Percentiles rank a stretch among this genome's conserved stretches.
These are phyloP conservation scores for Budorcas taxicolor DNA, from an alignment of 2,113 vertebrate species.

Conservation along the genomic window DNA sequence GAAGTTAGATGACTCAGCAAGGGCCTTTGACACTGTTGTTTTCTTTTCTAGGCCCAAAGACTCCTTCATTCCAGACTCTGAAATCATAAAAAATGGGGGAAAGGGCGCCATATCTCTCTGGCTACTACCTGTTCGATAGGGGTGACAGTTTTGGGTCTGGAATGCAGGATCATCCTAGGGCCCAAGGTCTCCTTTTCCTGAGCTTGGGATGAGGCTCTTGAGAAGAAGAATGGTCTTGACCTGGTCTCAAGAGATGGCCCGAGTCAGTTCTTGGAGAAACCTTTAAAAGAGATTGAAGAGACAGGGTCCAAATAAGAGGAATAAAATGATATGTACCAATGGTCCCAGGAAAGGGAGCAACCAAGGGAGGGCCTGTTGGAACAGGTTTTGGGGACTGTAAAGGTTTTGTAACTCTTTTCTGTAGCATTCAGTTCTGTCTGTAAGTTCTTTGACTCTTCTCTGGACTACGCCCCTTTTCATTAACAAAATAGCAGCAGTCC, in stretches of 20 bases:
- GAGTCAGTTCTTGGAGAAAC: neutral
- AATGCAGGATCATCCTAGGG: neutral
- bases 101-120: neutral
- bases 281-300: neutral
- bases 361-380: neutral
- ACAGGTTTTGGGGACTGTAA: neutral
- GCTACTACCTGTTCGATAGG: neutral
- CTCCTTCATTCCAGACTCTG: neutral
- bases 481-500: neutral
- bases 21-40: neutral
- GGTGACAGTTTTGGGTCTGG: neutral
- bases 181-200: neutral
- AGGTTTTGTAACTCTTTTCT: neutral
- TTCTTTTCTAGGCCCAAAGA: neutral
- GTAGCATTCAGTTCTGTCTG: neutral
- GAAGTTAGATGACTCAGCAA: neutral
- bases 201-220: neutral
- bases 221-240: neutral
- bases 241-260: neutral
- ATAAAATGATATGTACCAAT: neutral
- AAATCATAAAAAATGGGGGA: neutral
- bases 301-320: neutral
- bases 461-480: neutral
- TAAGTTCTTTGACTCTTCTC: neutral
- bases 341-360: neutral